Base-by-base conservation (phyloP, 2,113 vertebrate species). In the Tyto alba region DNA sequence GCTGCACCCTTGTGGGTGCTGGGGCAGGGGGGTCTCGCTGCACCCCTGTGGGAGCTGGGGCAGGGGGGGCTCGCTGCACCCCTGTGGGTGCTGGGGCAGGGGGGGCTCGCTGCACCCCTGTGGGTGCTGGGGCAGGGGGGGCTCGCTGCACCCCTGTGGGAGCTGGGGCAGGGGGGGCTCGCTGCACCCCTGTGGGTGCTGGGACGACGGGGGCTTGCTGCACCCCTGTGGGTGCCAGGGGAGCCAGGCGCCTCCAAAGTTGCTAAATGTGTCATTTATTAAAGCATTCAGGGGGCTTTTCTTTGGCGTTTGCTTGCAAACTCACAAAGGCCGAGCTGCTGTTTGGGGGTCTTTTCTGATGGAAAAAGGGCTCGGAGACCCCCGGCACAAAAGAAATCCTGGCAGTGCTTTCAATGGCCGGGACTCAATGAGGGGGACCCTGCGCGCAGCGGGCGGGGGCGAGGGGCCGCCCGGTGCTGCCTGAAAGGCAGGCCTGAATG, bases 351-450 rank as follows among this genome's bases (percentile, higher is more conserved):
- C 97, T 98, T 98, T 98, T 98, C 97, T 98, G 96, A 98, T 96
- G 93, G 95, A 98, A 96, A 98, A 98, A 98, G 95, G 95, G 95
- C 95, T 95, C 79, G 95, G 98, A 97, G 98, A 98, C 98, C 98
- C 98, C 97, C 53, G 83, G 97, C 98, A 98, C 98, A 98, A 99
- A 98, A 96, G 98, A 97, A 98, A 98, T 98, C 95, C 98, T 91
- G 98, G 97, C 98, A 98, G 98, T 98, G 98, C 98, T 98, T 98
- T 98, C 97, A 98, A 98, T 98, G 97, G 98, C 95, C 97, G 55
- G 98, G 98, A 98, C 97, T 98, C 98, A 98, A 98, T 98, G 98
- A 98, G 98, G 96, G 97, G 97, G 94, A 98, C 96, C 97, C 97
- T 95, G 95, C 38, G 74, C 57, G 21, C 97, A 84, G 96, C 95